Evolutionary conservation across 2,888 invertebrate species (phyloP).

Genomic region (Rugalucina vietnamica): DNA sequence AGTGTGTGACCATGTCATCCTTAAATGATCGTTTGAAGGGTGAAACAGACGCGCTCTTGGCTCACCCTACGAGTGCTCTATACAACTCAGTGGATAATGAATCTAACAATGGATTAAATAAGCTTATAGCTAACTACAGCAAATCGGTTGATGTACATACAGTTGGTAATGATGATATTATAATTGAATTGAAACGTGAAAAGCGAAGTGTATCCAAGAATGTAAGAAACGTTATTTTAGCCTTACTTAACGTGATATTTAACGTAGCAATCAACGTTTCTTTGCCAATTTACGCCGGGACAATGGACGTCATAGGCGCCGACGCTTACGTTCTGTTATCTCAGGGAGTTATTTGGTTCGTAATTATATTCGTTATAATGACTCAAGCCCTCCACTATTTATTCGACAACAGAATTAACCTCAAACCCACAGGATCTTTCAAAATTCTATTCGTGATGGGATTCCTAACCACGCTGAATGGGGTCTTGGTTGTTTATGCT

Average conservation of each 20-base stretch:
- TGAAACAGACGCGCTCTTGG: neutral
- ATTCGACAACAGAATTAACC: conserved; percentile 40
- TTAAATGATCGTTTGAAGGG: neutral
- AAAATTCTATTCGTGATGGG: conserved; percentile 65
- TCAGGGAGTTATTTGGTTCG: conserved; percentile 51
- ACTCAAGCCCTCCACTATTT: conserved; percentile 52
- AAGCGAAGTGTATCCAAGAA: conserved; percentile 32
- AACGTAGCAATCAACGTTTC: conserved; percentile 66
- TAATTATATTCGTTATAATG: conserved; percentile 58
- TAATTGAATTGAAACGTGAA: neutral
- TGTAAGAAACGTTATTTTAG: conserved; percentile 44
- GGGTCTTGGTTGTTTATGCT: conserved; percentile 68
- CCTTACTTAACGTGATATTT: conserved; percentile 56
- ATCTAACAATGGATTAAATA: neutral
- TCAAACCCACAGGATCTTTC: conserved; percentile 51
- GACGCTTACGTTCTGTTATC: conserved; percentile 63
- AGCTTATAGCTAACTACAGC: neutral
- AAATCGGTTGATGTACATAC: neutral
- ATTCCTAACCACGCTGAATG: conserved; percentile 64
- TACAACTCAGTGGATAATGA: neutral
- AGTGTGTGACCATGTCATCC: too few species aligned
- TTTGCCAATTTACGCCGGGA: conserved; percentile 67
- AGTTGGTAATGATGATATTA: neutral
- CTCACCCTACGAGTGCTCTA: neutral
- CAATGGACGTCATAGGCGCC: conserved; percentile 61